A percentile compares a stretch with the other conserved stretches of the same genome.
Conservation (phyloP, 2,113 vertebrate genomes). For the Beaufortia kweichowensis region DNA sequence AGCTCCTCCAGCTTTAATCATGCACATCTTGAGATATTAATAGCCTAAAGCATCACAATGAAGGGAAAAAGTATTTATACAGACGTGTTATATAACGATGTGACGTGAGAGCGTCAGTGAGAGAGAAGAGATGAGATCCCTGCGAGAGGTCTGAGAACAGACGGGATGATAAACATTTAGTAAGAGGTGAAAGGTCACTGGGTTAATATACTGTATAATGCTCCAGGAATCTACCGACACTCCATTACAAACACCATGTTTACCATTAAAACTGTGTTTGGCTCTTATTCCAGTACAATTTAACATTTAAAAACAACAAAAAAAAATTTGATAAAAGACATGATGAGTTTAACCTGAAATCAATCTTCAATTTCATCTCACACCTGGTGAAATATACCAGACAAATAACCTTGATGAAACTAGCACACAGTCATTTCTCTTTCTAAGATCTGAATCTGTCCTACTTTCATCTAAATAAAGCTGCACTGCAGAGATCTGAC, state of each 20-base stretch:
- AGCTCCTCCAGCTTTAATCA: not conserved
- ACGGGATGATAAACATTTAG: no score
- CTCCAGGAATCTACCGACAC: no score
- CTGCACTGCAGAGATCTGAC: slow-evolving; percentile 14
- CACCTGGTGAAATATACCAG: not conserved
- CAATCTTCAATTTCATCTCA: not conserved
- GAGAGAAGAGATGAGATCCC: slow-evolving; percentile 12
- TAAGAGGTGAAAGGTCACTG: no score
- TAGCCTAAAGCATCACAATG: slow-evolving; percentile 2
- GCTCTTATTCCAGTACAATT: no score
- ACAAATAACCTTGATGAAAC: not conserved
- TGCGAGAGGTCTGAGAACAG: not conserved
- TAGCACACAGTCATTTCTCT: slow-evolving; percentile 22
- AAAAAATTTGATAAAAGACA: not conserved
- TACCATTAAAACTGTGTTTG: no score
- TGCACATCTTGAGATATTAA: slow-evolving; percentile 1
- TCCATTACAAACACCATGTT: no score
- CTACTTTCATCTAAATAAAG: slow-evolving; percentile 48
- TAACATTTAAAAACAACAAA: no score
- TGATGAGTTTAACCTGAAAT: not conserved
- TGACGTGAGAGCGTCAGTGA: not conserved
- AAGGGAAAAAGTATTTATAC: slow-evolving; percentile 34
- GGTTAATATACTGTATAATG: no score
- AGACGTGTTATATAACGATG: slow-evolving; percentile 22
- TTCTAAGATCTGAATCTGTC: slow-evolving; percentile 47